Evolutionary conservation across 2,888 invertebrate species (phyloP), one percentile per base, ranked within the genome.

Genomic region (Ophioninae sp.): DNA sequence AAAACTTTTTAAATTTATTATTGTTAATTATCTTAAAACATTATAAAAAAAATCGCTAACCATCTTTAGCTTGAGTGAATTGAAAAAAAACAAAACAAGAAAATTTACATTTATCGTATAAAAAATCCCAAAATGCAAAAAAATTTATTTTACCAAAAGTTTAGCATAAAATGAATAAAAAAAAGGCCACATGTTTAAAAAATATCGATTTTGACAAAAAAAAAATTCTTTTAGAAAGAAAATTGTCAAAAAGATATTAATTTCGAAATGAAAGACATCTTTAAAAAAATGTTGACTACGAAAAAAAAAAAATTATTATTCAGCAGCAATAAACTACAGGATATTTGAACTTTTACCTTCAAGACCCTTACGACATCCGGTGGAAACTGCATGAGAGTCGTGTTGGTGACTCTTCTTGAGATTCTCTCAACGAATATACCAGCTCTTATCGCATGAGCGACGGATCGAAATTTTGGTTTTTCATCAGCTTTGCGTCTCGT

Each of bases 371-470:
- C 96, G 87, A 98, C 97, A 91, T 97, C 97, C 82, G 96, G 95
- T 59, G 98, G 98, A 91, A 98, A 97, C 94, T 97, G 97, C 95
- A 98, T 96, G 77, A 97, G 95, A 86, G 96, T 95, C 0, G 96
- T 95, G 90, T 95, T 96, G 77, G 96, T 96, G 87, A 96, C 96
- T 88, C 97, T 94, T 89, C 98, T 95, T 93, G 98, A 98, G 93
- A 98, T 98, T 90, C 97, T 95, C 93, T 99, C 99, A 90, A 99
- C 98, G 94, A 99, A 98, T 90, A 99, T 98, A 63, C 99, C 99
- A 20, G 98, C 98, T 22, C 99, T 95, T 91, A 99, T 98, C 87
- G 98, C 99, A 92, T 99, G 98, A 67, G 99, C 99, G 87, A 99
- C 99, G 83, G 98, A 97, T 82, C 98, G 96, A 94, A 98, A 98